Evolutionary conservation across 2,113 vertebrate genomes (phyloP), one percentile per base, ranked within the genome.

Genomic region (Peromyscus leucopus): DNA sequence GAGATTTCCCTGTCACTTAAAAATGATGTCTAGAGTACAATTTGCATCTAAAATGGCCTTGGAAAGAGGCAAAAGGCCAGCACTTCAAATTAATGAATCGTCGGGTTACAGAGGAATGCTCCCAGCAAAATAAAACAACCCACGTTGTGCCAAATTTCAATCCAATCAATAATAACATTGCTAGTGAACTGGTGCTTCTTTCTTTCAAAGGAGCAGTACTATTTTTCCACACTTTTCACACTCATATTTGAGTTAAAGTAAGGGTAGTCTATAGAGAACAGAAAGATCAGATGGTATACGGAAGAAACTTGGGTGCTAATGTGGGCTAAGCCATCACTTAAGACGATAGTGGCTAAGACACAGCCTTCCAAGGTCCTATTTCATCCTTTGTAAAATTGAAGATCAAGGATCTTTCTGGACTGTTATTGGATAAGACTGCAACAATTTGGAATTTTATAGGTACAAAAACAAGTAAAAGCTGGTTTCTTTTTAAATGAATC

Each of bases 1-100:
- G 97, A 98, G 98, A 98, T 98, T 99, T 98, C 98, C 98, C 97
- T 98, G 98, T 98, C 98, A 98, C 97, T 98, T 98, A 97, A 97
- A 97, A 96, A 97, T 98, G 98, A 88, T 98, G 98, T 98, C 96
- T 98, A 97, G 94, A 98, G 98, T 98, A 98, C 98, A 98, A 98
- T 98, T 96, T 98, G 97, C 97, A 86, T 98, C 98, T 97, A 39
- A 95, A 98, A 98, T 98, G 97, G 98, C 98, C 98, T 98, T 98
- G 98, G 96, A 98, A 97, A 98, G 98, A 98, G 98, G 98, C 98
- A 98, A 98, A 97, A 98, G 98, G 97, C 98, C 98, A 98, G 98
- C 79, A 97, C 95, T 98, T 94, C 97, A 98, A 98, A 42, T 92
- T 99, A 98, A 99, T 99, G 98, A 98, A 98, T 97, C 98, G 98